Conservation (phyloP, 2,797 vertebrate genomes). For the Denticeps clupeoides region DNA sequence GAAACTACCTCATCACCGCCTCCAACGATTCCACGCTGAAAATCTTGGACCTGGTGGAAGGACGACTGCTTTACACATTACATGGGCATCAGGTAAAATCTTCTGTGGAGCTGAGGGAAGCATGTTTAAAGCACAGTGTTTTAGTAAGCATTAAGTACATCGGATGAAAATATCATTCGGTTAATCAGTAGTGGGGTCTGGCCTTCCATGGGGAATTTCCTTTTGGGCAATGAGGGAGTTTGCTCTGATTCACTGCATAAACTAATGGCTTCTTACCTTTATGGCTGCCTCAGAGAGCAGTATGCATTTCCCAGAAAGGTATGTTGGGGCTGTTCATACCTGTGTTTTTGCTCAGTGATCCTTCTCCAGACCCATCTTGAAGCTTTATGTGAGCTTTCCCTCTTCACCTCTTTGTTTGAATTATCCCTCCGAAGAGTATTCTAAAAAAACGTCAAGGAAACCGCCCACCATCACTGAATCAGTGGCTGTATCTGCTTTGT, state of each 20-base stretch:
- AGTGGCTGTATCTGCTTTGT: conserved; percentile 16
- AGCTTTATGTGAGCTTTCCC: conserved; percentile 6
- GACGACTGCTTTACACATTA: conserved; percentile 84
- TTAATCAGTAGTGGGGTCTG: too few species aligned
- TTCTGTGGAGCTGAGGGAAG: not conserved
- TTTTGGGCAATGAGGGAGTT: too few species aligned
- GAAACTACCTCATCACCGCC: conserved; percentile 85
- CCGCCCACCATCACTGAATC: conserved; percentile 30
- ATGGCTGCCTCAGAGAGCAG: too few species aligned
- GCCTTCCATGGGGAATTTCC: too few species aligned
- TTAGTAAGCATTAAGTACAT: too few species aligned
- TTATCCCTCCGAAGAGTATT: conserved; percentile 14
- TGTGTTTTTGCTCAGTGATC: not conserved
- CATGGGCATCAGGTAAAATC: conserved; percentile 84
- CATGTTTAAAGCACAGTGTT: too few species aligned
- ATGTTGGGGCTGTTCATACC: not conserved
- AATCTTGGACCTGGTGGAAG: conserved; percentile 87
- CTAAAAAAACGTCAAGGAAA: conserved; percentile 20
- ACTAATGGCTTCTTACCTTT: too few species aligned
- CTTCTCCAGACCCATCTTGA: not conserved
- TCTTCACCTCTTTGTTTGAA: conserved; percentile 10
- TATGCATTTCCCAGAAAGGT: too few species aligned
- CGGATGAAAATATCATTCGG: too few species aligned
- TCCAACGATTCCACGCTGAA: conserved; percentile 91
- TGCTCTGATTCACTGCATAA: too few species aligned